Conservation (phyloP, 2,888 invertebrate genomes). For the Rhynchonema sp. region DNA sequence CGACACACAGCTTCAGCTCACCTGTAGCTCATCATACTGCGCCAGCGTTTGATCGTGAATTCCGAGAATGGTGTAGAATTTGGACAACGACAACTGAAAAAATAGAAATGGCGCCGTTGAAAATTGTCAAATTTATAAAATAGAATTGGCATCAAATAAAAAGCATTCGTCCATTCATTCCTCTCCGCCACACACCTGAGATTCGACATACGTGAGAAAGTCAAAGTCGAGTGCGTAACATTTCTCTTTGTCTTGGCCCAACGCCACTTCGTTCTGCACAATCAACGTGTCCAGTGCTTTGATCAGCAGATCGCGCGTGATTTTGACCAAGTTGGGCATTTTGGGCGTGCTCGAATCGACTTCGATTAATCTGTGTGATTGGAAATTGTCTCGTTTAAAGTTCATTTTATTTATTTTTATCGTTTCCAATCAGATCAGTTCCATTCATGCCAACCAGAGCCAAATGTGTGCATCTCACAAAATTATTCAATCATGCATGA, state of each 20-base stretch:
- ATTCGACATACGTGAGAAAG: neutral
- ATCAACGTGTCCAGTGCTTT: neutral
- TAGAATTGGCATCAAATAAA: no score
- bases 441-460: no score
- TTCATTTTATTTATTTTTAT: no score
- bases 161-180: neutral
- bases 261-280: neutral
- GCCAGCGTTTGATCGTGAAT: conserved; percentile 79
- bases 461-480: no score
- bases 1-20: no score
- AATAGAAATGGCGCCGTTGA: neutral
- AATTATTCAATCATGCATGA: no score
- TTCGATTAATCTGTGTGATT: no score
- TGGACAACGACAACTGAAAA: neutral
- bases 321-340: neutral
- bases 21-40: conserved; percentile 88
- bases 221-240: neutral
- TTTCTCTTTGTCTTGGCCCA: neutral
- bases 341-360: neutral
- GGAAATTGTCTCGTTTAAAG: no score
- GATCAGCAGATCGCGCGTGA: neutral
- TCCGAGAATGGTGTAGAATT: conserved; percentile 41
- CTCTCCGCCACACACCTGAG: neutral
- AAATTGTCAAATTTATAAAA: no score
- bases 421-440: no score